Conservation (phyloP, 2,888 invertebrate genomes). For the Cryptosula pallasiana region DNA sequence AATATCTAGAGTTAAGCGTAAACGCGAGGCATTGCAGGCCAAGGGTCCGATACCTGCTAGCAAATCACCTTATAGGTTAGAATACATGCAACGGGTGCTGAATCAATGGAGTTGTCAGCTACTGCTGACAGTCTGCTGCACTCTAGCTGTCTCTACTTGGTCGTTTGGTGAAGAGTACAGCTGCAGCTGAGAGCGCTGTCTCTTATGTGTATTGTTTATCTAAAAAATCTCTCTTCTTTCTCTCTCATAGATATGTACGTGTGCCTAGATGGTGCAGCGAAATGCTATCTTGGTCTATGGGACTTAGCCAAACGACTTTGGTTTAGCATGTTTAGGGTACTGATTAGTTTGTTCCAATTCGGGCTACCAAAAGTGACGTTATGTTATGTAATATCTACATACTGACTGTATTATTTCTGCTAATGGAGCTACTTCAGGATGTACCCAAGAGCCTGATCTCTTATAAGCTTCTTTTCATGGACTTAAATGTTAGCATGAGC, state of each 20-base stretch:
- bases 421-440: no score
- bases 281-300: neutral
- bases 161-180: neutral
- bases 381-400: no score
- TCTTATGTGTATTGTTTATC: neutral
- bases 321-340: neutral
- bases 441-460: no score
- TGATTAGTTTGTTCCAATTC: neutral
- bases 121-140: no score
- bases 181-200: neutral
- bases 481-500: neutral
- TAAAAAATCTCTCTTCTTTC: neutral
- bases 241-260: constrained; percentile 2
- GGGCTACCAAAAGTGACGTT: neutral
- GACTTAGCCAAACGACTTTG: neutral
- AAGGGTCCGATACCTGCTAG: neutral
- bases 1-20: constrained; percentile 15
- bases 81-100: neutral
- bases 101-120: neutral
- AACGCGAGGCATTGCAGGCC: constrained; percentile 1
- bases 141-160: neutral
- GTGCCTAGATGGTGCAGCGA: neutral
- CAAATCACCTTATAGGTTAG: constrained; percentile 19
- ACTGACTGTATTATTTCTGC: no score
- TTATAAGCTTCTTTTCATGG: neutral